These are phyloP conservation scores for Epicampocera succincta DNA, from an alignment of 2,888 invertebrate species.

Conservation along the genomic window DNA sequence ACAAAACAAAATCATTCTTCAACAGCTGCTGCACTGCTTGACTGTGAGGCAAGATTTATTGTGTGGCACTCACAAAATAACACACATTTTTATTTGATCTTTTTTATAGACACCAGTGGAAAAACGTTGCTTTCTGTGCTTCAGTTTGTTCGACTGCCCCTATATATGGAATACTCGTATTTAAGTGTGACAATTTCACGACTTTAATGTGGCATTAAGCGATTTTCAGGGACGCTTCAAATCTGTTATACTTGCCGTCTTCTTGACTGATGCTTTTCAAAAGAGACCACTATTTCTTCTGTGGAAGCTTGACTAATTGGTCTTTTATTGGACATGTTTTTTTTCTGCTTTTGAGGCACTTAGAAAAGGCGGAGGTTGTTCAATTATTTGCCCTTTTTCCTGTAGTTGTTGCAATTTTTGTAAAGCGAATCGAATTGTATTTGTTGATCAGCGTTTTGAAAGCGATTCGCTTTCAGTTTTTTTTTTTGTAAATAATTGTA, in stretches of 20 bases:
- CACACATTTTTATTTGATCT: neutral
- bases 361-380: too few species aligned
- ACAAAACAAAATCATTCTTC: constrained; percentile 20
- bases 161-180: neutral
- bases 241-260: constrained; percentile 43
- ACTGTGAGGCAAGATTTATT: constrained; percentile 1
- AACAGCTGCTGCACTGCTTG: neutral
- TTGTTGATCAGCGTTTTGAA: too few species aligned
- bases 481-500: too few species aligned
- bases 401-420: too few species aligned
- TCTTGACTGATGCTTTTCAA: constrained; percentile 13
- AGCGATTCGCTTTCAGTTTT: too few species aligned
- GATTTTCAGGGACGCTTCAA: constrained; percentile 33
- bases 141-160: constrained; percentile 3
- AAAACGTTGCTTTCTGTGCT: neutral
- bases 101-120: neutral
- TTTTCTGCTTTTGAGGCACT: too few species aligned
- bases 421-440: too few species aligned
- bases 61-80: neutral
- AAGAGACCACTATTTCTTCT: constrained; percentile 11
- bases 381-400: too few species aligned
- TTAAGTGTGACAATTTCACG: constrained; percentile 39
- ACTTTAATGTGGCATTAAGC: constrained; percentile 9
- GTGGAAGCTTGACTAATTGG: too few species aligned
- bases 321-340: too few species aligned